These are phyloP conservation scores for Idaea straminata DNA, from an alignment of 2,888 invertebrate species.

Conservation along the genomic window DNA sequence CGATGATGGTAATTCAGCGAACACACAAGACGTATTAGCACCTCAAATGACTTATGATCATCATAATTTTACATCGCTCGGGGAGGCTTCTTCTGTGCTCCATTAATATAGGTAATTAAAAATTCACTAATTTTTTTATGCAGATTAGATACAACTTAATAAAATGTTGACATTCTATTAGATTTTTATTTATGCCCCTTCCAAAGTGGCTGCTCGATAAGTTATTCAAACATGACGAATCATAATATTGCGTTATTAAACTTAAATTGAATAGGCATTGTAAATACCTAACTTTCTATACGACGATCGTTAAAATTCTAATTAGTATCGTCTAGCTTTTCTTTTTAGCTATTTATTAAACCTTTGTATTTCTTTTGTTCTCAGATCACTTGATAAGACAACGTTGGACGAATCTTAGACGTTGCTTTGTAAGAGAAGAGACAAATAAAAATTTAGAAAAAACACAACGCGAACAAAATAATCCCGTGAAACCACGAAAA, in stretches of 20 bases:
- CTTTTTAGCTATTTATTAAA: neutral
- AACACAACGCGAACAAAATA: slow-evolving; percentile 7
- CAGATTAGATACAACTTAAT: neutral
- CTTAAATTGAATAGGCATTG: neutral
- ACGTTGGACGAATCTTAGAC: neutral
- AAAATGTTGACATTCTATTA: neutral
- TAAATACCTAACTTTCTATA: neutral
- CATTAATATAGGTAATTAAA: neutral
- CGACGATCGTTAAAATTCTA: neutral
- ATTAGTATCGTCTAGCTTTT: neutral
- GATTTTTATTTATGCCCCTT: neutral
- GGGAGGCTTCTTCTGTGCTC: neutral
- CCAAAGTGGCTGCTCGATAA: neutral
- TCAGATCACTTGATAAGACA: neutral
- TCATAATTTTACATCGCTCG: neutral
- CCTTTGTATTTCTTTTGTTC: neutral
- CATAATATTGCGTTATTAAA: neutral
- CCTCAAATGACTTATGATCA: neutral
- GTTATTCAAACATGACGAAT: neutral
- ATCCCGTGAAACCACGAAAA: slow-evolving; percentile 21
- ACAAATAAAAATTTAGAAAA: neutral
- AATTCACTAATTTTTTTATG: neutral
- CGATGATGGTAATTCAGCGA: neutral
- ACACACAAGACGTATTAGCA: neutral
- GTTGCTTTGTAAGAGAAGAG: neutral